phyloP scores from a whole-genome alignment of 1,140 invertebrate genomes.

The Cotesia chilonis region DNA sequence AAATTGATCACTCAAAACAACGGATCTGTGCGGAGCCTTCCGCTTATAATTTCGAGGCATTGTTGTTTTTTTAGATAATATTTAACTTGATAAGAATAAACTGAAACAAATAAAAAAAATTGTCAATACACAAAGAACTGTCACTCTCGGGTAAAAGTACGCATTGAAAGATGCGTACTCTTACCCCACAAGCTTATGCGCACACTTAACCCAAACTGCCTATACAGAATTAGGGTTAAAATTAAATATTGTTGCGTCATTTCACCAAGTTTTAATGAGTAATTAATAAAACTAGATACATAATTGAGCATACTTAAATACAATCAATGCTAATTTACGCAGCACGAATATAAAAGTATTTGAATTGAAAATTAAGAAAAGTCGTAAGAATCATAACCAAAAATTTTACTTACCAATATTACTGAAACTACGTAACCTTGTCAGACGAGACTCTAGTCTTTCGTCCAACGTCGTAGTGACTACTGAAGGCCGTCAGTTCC shows the following conservation, averaged over 20 bases:
- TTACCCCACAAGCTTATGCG: background rate
- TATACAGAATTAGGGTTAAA: background rate
- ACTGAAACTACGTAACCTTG: conserved; percentile 1
- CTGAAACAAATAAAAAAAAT: conserved; percentile 8
- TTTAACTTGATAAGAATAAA: background rate
- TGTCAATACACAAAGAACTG: conserved; percentile 16
- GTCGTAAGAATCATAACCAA: conserved; percentile 2
- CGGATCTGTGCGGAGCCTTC: conserved; percentile 10
- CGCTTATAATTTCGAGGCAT: conserved; percentile 24
- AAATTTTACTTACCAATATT: background rate
- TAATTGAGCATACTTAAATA: conserved; percentile 5
- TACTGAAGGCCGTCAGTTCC: conserved; percentile 1
- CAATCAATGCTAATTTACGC: background rate
- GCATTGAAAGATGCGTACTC: conserved; percentile 6
- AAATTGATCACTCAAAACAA: conserved; percentile 10
- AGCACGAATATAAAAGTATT: background rate
- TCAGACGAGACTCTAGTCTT: conserved; percentile 6
- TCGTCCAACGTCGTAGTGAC: conserved; percentile 8
- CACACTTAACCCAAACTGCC: conserved; percentile 3
- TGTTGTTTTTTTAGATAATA: conserved; percentile 9
- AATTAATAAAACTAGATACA: conserved; percentile 18
- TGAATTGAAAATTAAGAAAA: background rate
- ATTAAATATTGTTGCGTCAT: conserved; percentile 3
- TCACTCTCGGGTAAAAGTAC: conserved; percentile 17
- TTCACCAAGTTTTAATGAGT: conserved; percentile 1